Base-by-base conservation (phyloP, 1,140 invertebrate species). In the Eueides isabella region DNA sequence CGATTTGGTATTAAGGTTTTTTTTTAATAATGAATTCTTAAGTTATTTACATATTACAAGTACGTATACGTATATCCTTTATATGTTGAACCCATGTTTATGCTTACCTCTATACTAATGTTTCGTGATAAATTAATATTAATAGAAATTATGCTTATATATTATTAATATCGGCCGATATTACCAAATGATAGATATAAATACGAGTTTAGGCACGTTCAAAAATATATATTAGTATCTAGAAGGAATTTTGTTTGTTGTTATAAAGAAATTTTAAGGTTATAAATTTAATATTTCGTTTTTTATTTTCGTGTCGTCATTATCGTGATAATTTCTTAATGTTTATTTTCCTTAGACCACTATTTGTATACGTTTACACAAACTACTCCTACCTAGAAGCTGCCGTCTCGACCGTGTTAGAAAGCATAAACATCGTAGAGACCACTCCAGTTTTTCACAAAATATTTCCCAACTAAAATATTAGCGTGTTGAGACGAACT, bases 341-440 rank as follows among this genome's bases (percentile, higher is more conserved):
- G 12, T 55, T 55, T 55, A 12, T 55, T 55, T 12, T 1, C 48
- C 19, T 55, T 23, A 12, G 48, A 26, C 48, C 48, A 12, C 7
- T 23, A 12, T 12, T 23, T 19, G n/a, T 11, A 55, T 26, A 55
- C 48, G 48, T 26, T 55, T 55, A 26, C 48, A 55, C 7, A 55
- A 55, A 23, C 48, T 55, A 19, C 26, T 3, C 48, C 11, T 55
- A 23, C 48, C 48, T 55, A 55, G 48, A 55, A 55, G 48, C 65
- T 74, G 69, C 66, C 82, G 80, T 78, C 81, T 76, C 69, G 28
- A 62, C 76, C 44, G 69, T 67, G 74, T 75, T 78, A 74, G 78
- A 78, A 79, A 72, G 77, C 67, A 79, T 79, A 80, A 82, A 79
- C 80, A 55, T 55, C 48, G 71, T 76, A 74, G 78, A 80, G 73